Evolutionary conservation across 2,113 vertebrate species (phyloP).

Genomic region (Arvicanthis niloticus): DNA sequence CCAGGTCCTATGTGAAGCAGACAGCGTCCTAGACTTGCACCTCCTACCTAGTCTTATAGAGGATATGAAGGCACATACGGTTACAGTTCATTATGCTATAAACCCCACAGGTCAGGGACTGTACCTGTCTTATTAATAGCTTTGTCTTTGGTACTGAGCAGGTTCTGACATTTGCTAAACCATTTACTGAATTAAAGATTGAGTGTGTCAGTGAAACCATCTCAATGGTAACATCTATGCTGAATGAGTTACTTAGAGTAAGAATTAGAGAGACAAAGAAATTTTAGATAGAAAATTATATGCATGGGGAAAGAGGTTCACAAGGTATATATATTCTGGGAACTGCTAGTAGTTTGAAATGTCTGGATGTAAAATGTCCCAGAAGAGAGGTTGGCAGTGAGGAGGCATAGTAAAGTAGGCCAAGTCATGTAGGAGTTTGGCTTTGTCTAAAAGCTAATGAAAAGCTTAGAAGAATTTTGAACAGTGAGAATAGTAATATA

Average conservation of each 20-base stretch:
- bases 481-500: not conserved
- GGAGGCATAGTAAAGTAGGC: slow-evolving; percentile 40
- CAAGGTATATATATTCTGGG: not conserved
- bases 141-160: not conserved
- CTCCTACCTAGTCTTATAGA: not conserved
- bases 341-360: slow-evolving; percentile 32
- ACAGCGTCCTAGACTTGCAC: not conserved
- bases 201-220: not conserved
- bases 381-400: not conserved
- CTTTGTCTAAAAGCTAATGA: slow-evolving; percentile 49
- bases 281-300: slow-evolving; percentile 45
- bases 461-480: slow-evolving; percentile 56
- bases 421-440: slow-evolving; percentile 55
- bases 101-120: not conserved
- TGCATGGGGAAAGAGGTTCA: not conserved
- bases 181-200: slow-evolving; percentile 31
- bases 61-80: not conserved
- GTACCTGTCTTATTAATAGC: slow-evolving; percentile 1
- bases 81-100: not conserved
- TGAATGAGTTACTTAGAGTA: slow-evolving; percentile 32
- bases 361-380: slow-evolving; percentile 58
- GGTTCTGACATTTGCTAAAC: not conserved
- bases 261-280: not conserved
- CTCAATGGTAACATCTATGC: slow-evolving; percentile 3
- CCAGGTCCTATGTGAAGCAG: not conserved